Percentiles rank a stretch among this genome's conserved stretches.
Evolutionary conservation across 2,797 vertebrate species (phyloP).

Genomic region (Pantherophis vulpinus): DNA sequence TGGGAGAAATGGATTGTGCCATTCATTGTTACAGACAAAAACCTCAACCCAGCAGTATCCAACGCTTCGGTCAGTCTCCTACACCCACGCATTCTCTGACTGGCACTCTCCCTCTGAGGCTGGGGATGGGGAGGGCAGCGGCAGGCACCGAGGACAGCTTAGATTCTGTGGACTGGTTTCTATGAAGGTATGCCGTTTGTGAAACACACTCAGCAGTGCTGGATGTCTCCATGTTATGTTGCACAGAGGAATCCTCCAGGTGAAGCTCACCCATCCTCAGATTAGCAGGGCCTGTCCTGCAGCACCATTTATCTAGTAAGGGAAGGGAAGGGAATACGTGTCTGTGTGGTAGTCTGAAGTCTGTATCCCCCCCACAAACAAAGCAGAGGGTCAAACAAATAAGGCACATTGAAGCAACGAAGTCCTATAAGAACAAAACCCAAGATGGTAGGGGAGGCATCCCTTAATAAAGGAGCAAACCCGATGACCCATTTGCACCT

Average conservation of each 20-base stretch:
- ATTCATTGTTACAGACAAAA: slow-evolving; percentile 18
- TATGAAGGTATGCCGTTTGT: not conserved
- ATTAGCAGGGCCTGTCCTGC: not conserved
- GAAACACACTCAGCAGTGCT: not conserved
- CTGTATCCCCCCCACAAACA: no score
- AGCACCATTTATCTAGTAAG: not conserved
- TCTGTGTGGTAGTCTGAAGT: not conserved
- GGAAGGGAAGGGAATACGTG: not conserved
- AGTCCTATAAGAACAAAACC: not conserved
- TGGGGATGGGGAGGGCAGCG: not conserved
- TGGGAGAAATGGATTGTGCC: not conserved
- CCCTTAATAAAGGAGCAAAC: not conserved
- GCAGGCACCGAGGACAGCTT: not conserved
- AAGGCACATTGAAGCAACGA: not conserved
- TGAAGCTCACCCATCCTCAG: not conserved
- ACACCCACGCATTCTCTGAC: not conserved
- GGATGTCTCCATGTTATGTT: not conserved
- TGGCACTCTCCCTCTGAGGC: not conserved
- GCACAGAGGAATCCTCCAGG: no score
- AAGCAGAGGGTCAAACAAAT: not conserved
- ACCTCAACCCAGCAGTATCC: not conserved
- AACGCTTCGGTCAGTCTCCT: not conserved
- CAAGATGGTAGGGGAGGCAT: not conserved
- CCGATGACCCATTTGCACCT: not conserved
- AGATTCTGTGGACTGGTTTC: not conserved